Evolutionary conservation across 2,888 invertebrate genomes (phyloP).

Genomic region (Onthophagus sagittarius): DNA sequence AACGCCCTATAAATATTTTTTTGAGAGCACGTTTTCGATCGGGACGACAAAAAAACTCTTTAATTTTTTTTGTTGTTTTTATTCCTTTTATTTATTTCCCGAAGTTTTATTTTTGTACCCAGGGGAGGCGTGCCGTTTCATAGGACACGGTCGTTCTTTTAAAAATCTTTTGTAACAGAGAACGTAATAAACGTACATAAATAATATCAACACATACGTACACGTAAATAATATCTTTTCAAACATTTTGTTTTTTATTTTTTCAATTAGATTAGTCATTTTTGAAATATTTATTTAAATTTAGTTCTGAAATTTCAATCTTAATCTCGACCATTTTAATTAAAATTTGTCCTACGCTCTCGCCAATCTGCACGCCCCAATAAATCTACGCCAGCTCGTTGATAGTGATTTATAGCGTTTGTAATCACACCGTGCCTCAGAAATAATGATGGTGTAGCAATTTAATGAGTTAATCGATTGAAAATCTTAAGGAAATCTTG

Average conservation of each 20-base stretch:
- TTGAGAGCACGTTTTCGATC: neutral
- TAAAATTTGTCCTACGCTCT: neutral
- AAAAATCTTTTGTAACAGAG: neutral
- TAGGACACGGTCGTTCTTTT: neutral
- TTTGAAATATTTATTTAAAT: neutral
- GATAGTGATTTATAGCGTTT: constrained; percentile 6
- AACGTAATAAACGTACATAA: neutral
- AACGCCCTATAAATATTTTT: neutral
- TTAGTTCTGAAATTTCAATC: neutral
- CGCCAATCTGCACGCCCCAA: neutral
- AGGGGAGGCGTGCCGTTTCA: neutral
- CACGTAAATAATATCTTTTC: too few species aligned
- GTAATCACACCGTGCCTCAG: neutral
- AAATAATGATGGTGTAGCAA: neutral
- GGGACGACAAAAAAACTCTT: neutral
- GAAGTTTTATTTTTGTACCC: neutral
- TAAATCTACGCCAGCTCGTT: constrained; percentile 12
- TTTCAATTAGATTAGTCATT: neutral
- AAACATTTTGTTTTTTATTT: neutral
- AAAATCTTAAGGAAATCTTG: neutral
- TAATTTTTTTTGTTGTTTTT: neutral
- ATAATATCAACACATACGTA: neutral
- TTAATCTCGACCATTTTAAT: neutral
- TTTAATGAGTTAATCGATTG: neutral
- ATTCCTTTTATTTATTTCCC: neutral